Evolutionary conservation across 2,888 invertebrate species (phyloP).

Genomic region (Drosophila tanythrix): DNA sequence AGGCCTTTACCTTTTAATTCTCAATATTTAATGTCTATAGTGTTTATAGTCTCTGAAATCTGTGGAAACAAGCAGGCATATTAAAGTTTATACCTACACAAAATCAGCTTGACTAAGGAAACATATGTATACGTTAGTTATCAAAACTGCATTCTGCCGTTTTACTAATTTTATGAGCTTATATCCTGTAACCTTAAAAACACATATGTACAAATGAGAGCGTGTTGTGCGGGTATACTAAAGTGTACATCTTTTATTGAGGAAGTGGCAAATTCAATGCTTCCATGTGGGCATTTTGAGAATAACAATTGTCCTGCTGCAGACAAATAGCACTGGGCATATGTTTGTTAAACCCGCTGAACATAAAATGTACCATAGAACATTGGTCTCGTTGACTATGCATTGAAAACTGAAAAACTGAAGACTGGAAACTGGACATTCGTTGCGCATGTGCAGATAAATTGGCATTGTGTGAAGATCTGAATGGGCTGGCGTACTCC

Average conservation of each 20-base stretch:
- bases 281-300: constrained; percentile 9
- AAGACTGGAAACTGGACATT: constrained; percentile 55
- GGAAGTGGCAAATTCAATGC: constrained; percentile 14
- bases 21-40: not conserved
- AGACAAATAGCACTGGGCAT: constrained; percentile 20
- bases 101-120: not conserved
- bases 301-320: constrained; percentile 24
- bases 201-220: not conserved
- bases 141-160: no score
- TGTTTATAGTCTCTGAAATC: not conserved
- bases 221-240: not conserved
- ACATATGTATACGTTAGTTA: not conserved
- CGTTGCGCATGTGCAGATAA: constrained; percentile 69
- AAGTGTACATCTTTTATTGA: constrained; percentile 3
- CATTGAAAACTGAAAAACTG: constrained; percentile 38
- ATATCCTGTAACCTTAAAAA: constrained; percentile 1
- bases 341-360: constrained; percentile 21
- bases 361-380: constrained; percentile 17
- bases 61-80: not conserved
- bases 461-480: constrained; percentile 52
- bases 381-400: constrained; percentile 6
- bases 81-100: not conserved
- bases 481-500: constrained; percentile 69
- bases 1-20: not conserved
- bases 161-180: not conserved